Evolutionary conservation across 2,113 vertebrate genomes (phyloP).

Genomic region (Synchiropus splendidus): DNA sequence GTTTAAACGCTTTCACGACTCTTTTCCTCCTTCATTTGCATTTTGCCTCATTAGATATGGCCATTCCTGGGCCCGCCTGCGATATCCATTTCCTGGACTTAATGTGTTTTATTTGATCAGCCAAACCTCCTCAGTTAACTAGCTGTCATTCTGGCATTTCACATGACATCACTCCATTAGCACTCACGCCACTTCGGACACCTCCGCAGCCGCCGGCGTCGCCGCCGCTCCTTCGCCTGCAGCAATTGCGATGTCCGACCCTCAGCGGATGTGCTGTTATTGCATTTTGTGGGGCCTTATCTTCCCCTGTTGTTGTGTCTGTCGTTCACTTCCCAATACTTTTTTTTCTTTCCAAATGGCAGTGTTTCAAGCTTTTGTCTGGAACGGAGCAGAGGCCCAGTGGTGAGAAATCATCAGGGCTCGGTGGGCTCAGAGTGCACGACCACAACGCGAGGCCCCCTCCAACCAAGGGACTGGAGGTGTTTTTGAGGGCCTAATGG

Average conservation of each 20-base stretch:
- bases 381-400: slow-evolving; percentile 65
- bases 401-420: slow-evolving; percentile 55
- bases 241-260: slow-evolving; percentile 39
- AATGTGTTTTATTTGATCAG: slow-evolving; percentile 64
- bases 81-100: slow-evolving; percentile 55
- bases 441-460: slow-evolving; percentile 34
- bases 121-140: slow-evolving; percentile 53
- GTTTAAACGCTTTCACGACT: slow-evolving; percentile 59
- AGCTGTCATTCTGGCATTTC: slow-evolving; percentile 45
- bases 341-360: slow-evolving; percentile 32
- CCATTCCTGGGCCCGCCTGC: slow-evolving; percentile 42
- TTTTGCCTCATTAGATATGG: slow-evolving; percentile 60
- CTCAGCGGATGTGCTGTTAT: slow-evolving; percentile 37
- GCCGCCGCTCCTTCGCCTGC: slow-evolving; percentile 26
- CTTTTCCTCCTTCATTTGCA: slow-evolving; percentile 63
- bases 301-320: slow-evolving; percentile 44
- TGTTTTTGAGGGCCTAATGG: slow-evolving; percentile 84
- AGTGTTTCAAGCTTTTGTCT: slow-evolving; percentile 45
- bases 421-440: slow-evolving; percentile 47
- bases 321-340: slow-evolving; percentile 48
- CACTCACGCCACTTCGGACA: slow-evolving; percentile 22
- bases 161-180: slow-evolving; percentile 62
- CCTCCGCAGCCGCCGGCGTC: slow-evolving; percentile 22
- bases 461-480: slow-evolving; percentile 56
- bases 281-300: slow-evolving; percentile 38